A percentile compares a stretch with the other conserved stretches of the same genome.
Conservation (phyloP, 35 echinoderm and acorn worm genomes). For the Hemicentrotus pulcherrimus region DNA sequence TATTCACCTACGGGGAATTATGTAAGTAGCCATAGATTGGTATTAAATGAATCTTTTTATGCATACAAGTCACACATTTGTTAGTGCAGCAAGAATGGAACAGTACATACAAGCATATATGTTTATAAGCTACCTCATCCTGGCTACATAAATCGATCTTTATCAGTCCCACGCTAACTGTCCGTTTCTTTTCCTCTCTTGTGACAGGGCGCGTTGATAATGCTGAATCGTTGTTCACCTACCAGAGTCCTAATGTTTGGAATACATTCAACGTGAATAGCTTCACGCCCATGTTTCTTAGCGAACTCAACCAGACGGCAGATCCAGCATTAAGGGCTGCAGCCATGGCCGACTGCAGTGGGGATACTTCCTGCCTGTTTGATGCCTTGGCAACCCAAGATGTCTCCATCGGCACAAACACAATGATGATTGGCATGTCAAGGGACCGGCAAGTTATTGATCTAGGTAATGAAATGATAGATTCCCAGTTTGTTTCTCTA, state of each 20-base stretch:
- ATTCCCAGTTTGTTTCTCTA: no score
- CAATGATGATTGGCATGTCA: constrained; percentile 55
- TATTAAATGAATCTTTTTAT: background rate
- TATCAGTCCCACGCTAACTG: background rate
- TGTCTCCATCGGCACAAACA: constrained; percentile 60
- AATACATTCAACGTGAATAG: constrained; percentile 48
- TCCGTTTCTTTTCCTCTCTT: background rate
- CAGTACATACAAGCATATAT: no score
- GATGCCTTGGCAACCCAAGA: constrained; percentile 75
- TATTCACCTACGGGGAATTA: constrained; percentile 64
- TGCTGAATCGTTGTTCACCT: constrained; percentile 64
- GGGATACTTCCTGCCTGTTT: constrained; percentile 64
- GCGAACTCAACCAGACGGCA: background rate
- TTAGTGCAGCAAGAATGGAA: no score
- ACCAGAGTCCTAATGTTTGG: constrained; percentile 54
- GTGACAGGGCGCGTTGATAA: constrained; percentile 59
- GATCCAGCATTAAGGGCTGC: background rate
- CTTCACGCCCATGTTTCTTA: constrained; percentile 71
- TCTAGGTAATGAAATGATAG: background rate
- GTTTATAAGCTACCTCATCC: no score
- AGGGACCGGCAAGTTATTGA: background rate
- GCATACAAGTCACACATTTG: background rate
- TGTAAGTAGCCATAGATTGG: constrained; percentile 67
- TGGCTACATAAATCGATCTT: background rate
- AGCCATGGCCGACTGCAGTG: constrained; percentile 40